Base-by-base conservation (phyloP, 2,113 vertebrate genomes). In the Petroica traversi region DNA sequence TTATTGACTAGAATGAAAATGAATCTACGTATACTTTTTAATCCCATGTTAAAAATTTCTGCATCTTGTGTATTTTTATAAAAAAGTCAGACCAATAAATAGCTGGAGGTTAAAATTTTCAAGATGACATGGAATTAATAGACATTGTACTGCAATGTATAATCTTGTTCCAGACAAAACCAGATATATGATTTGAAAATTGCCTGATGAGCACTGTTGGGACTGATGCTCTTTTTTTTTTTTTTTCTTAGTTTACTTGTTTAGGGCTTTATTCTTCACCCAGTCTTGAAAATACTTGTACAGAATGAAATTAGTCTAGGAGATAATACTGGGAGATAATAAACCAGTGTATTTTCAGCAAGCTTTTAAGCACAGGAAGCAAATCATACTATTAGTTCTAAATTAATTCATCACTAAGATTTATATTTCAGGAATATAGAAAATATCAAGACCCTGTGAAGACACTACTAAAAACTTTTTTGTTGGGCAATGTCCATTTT, bases 101-200 rank as follows among this genome's bases (percentile, higher is more conserved):
- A 86, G 62, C 64, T 92, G 48, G 77, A 16, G 31, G 71, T 93
- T 93, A 57, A 79, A 95, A 68, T 55, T 93, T 95, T 85, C 84
- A 90, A 43, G 63, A 82, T 48, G 52, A 45, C 78, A 78, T 77
- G 64, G 41, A 91, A 95, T 94, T 51, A 71, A 40, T 75, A 76
- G 79, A 66, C 48, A 43, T 40, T 88, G 73, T 89, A 59, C 34
- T 94, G 45, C 33, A 79, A 59, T 55, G 43, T 88, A 92, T 59
- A 81, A 41, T 79, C 72, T n/a, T 89, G 33, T 66, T 94, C 88
- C 83, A 94, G 85, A 83, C 33, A 75, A 86, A 97, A 92, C 61
- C 66, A 91, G 85, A 89, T 71, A 49, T 55, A 46, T 11, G 20
- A 88, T 92, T 96, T 93, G 55, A 92, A 95, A 96, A 82, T 69